Conservation (phyloP, 2,888 invertebrate genomes). For the Orthonevra nobilis region DNA sequence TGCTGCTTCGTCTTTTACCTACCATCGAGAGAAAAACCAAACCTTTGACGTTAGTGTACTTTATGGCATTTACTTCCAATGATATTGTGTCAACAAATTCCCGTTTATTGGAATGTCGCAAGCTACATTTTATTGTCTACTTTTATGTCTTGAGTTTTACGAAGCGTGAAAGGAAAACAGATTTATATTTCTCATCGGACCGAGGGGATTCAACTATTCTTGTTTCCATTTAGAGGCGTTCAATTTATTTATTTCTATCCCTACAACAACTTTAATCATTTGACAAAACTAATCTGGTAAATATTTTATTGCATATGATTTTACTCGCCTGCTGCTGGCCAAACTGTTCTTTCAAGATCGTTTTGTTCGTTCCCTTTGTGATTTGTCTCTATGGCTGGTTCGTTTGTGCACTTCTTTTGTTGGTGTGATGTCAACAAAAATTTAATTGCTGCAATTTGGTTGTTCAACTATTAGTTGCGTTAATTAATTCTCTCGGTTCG, state of each 20-base stretch:
- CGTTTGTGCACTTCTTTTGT: slow-evolving; percentile 27
- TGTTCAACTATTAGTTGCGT: no score
- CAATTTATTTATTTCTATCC: slow-evolving; percentile 5
- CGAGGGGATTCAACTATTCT: neutral
- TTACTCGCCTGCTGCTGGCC: no score
- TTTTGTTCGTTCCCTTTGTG: slow-evolving; percentile 20
- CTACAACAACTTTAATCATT: slow-evolving; percentile 41
- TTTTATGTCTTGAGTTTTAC: slow-evolving; percentile 7
- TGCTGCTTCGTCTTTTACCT: no score
- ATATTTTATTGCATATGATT: no score
- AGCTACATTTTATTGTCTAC: slow-evolving; percentile 19
- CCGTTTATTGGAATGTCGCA: neutral
- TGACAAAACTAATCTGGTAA: slow-evolving; percentile 52
- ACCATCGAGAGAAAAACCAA: no score
- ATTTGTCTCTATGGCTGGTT: slow-evolving; percentile 22
- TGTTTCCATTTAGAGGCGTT: slow-evolving; percentile 42
- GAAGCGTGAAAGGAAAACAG: slow-evolving; percentile 8
- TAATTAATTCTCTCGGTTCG: no score
- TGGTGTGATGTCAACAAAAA: slow-evolving; percentile 55
- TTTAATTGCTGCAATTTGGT: no score
- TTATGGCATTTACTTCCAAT: slow-evolving; percentile 14
- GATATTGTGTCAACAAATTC: neutral
- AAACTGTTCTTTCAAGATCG: neutral
- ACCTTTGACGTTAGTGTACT: no score
- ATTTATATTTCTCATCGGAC: slow-evolving; percentile 20